Evolutionary conservation across 1,140 invertebrate species (phyloP).

Genomic region (Octopus sinensis): DNA sequence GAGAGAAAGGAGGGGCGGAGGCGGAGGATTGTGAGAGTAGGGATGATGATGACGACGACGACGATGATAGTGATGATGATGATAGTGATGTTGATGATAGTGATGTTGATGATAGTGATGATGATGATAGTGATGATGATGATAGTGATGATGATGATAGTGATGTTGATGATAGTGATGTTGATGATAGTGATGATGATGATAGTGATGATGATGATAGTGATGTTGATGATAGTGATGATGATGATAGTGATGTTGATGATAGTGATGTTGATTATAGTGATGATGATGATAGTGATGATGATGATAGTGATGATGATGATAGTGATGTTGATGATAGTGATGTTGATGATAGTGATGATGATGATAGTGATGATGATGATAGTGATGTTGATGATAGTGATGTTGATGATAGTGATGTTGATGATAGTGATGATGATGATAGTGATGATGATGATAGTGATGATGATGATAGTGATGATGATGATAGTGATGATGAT

Average conservation of each 20-base stretch:
- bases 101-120: constrained; percentile 12
- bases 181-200: constrained; percentile 23
- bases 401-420: too few species aligned
- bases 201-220: constrained; percentile 23
- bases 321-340: constrained; percentile 26
- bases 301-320: constrained; percentile 52
- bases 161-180: constrained; percentile 21
- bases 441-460: too few species aligned
- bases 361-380: not conserved
- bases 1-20: not conserved
- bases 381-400: not conserved
- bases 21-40: constrained; percentile 4
- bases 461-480: too few species aligned
- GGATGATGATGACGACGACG: too few species aligned
- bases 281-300: constrained; percentile 53
- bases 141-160: constrained; percentile 22
- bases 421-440: too few species aligned
- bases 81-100: constrained; percentile 14
- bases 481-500: too few species aligned
- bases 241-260: constrained; percentile 27
- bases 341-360: not conserved
- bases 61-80: constrained; percentile 16
- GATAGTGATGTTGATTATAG: constrained; percentile 24
- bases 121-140: constrained; percentile 21
- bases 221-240: constrained; percentile 24